These are phyloP conservation scores for Styela clava DNA, from an alignment of 23 tunicate species.

Conservation along the genomic window DNA sequence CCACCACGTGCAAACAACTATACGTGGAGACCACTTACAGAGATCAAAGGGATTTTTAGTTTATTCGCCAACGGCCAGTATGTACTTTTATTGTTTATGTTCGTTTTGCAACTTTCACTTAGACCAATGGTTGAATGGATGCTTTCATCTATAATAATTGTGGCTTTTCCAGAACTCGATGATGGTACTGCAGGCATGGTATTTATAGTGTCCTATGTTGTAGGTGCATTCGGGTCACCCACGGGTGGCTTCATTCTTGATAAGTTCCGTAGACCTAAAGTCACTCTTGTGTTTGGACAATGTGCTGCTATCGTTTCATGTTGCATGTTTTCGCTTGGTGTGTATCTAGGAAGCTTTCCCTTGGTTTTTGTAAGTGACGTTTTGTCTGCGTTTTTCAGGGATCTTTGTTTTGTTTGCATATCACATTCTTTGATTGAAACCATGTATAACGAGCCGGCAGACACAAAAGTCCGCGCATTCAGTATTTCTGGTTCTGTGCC, in stretches of 20 bases:
- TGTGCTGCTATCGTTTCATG: background rate
- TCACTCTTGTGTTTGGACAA: background rate
- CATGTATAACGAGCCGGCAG: background rate
- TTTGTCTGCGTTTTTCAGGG: slow-evolving; percentile 1
- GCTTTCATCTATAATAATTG: background rate
- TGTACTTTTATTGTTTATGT: background rate
- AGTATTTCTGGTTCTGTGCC: slow-evolving; percentile 9
- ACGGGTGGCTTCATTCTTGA: slow-evolving; percentile 14
- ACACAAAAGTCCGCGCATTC: slow-evolving; percentile 1
- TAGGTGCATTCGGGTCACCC: slow-evolving; percentile 4
- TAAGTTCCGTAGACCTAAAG: slow-evolving; percentile 5
- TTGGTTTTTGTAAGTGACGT: background rate
- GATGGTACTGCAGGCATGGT: background rate
- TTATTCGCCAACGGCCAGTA: slow-evolving; percentile 17
- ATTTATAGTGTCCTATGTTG: background rate
- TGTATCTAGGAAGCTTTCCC: background rate
- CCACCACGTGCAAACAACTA: background rate
- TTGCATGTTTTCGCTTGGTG: background rate
- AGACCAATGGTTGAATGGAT: slow-evolving; percentile 8
- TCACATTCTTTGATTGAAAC: slow-evolving; percentile 16
- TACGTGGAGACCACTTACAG: background rate
- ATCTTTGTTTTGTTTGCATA: slow-evolving; percentile 18
- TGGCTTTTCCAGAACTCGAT: slow-evolving; percentile 1
- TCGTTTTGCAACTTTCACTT: background rate
- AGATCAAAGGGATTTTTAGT: slow-evolving; percentile 1